Base-by-base conservation (phyloP, 2,888 invertebrate genomes). In the Nudaria mundana region DNA sequence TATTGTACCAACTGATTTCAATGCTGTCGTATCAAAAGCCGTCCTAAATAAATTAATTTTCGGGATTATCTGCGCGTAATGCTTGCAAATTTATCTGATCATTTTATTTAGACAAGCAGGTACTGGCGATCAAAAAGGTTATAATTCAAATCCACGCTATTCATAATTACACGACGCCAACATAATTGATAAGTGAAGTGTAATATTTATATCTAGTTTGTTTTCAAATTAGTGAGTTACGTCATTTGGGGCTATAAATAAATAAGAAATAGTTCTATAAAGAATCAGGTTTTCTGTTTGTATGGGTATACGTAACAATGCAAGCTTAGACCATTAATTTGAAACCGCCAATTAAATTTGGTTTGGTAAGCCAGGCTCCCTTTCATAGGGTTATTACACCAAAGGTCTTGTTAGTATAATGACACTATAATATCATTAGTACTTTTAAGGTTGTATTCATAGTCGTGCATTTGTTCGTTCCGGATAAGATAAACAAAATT, bases 401-500 rank as follows among this genome's bases (percentile, higher is more conserved):
- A 59, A 60, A 53, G 52, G 49, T 54, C 65, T 66, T 74, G 70
- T 77, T 74, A 71, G 65, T 72, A 43, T 52, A 69, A 69, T 68
- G 68, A 66, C 63, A 57, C 65, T 54, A 61, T 67, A 68, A 69
- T 63, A 69, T 69, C 63, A 73, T 75, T 72, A 71, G 52, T 48
- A 40, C 40, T 63, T 77, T 76, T 74, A 76, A 67, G 49, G 53
- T 42, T 39, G 59, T 55, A 63, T 49, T 72, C 66, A 70, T 71
- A 74, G 50, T 54, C 56, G 57, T 59, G 60, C 35, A 24, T 63
- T 57, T 63, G 58, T 61, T 60, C 51, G 72, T 74, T 63, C 54
- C 37, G 52, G 73, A 74, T 76, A 67, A 80, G 76, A 79, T 79
- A 72, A 69, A 45, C 28, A 44, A 45, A 66, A 71, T 73, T 73